Evolutionary conservation across 2,888 invertebrate species (phyloP), one percentile per base, ranked within the genome.

Genomic region (Deilephila elpenor): DNA sequence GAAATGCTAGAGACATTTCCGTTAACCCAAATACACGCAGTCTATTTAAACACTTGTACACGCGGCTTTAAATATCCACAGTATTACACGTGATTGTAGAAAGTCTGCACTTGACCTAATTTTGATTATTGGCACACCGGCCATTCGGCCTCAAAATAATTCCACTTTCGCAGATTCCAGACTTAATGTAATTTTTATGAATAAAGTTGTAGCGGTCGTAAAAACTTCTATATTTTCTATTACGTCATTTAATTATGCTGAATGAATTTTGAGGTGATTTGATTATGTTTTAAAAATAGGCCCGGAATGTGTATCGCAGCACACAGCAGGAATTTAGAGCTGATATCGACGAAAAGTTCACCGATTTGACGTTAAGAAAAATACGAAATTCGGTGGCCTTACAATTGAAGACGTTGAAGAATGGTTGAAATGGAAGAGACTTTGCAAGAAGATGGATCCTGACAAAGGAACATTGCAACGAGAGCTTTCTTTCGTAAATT

Each of bases 101-200:
- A 67, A 67, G 44, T 67, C 20, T 67, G 67, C 67, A 67, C 67
- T 67, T 67, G 67, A 67, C 67, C 67, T 44, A 67, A 67, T 67
- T 67, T 67, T 51, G 51, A 51, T 67, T 67, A 67, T 67, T 67
- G 44, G 67, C 51, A 67, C 51, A 67, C 67, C 51, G 51, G 67
- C 25, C 51, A 67, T 67, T 67, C 17, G 51, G 67, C 51, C 51
- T 67, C 17, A 19, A 67, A 67, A 67, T 67, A 67, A 25, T 64
- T 64, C 44, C 44, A 44, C 44, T 67, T 64, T 67, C 37, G 44
- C 25, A 25, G 67, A 67, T 51, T 44, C 25, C 67, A 67, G 14
- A 7, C 44, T 67, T 67, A 17, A 51, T 67, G 67, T 67, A 25
- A 44, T 67, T 67, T 67, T 67, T 51, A 67, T 67, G 62, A 62